Percentiles rank a stretch among this genome's conserved stretches.
Conservation (phyloP, 2,797 vertebrate species). For the Cossypha dichroa region DNA sequence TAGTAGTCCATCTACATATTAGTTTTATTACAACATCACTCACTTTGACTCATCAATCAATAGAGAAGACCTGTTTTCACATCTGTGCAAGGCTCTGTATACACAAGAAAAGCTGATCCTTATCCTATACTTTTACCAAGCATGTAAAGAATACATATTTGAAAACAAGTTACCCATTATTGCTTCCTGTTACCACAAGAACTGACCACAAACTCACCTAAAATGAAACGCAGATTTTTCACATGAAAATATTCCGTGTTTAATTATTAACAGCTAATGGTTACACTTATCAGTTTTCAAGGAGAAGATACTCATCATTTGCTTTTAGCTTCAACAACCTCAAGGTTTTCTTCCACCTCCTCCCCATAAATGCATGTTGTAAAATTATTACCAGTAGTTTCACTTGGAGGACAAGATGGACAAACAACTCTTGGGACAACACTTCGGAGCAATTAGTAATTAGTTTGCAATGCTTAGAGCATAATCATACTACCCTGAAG, state of each 20-base stretch:
- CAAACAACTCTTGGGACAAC: not conserved
- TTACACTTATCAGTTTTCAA: not conserved
- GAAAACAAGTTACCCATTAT: not conserved
- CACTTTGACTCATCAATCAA: not conserved
- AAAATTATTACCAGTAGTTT: not conserved
- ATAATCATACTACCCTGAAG: not conserved
- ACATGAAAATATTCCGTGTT: not conserved
- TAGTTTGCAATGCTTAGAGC: not conserved
- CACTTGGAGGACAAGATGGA: not conserved
- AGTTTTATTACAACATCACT: not conserved
- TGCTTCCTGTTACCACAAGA: not conserved
- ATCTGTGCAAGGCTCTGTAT: not conserved
- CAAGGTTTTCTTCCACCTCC: not conserved
- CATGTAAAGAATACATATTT: not conserved
- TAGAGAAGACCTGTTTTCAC: not conserved
- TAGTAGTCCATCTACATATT: not conserved
- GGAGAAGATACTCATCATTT: not conserved
- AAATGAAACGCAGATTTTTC: not conserved
- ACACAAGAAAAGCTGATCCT: not conserved
- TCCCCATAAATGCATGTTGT: not conserved
- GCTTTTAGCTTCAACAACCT: not conserved
- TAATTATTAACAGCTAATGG: not conserved
- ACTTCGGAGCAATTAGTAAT: not conserved
- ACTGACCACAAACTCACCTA: not conserved
- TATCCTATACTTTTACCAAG: not conserved